Percentiles rank a stretch among this genome's conserved stretches.
Evolutionary conservation across 1,140 invertebrate genomes (phyloP).

Genomic region (Plutomurus gul): DNA sequence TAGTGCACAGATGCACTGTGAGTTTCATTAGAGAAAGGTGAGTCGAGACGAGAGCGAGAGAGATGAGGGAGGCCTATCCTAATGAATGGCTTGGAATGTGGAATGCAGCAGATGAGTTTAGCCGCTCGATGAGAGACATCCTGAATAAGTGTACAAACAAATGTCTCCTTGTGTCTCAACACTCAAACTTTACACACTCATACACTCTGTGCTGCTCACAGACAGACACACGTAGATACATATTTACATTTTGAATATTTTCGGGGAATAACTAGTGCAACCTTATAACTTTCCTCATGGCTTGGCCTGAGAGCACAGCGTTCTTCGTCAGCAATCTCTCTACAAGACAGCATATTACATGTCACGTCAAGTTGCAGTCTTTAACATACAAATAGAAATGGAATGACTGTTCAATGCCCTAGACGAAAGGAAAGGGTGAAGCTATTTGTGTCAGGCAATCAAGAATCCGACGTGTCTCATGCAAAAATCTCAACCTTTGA

Average conservation of each 20-base stretch:
- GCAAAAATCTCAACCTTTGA: conserved; percentile 35
- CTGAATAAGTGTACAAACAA: conserved; percentile 35
- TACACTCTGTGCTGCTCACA: neutral
- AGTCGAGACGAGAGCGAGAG: neutral
- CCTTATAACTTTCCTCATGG: neutral
- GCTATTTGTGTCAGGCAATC: conserved; percentile 42
- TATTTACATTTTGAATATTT: neutral
- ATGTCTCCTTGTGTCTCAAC: conserved; percentile 30
- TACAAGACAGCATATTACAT: neutral
- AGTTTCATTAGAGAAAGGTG: conserved; percentile 19
- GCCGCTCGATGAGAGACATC: conserved; percentile 28
- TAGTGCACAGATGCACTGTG: neutral
- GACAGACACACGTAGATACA: neutral
- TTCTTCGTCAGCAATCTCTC: no score
- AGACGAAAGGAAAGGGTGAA: neutral
- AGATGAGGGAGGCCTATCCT: conserved; percentile 17
- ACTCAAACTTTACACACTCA: neutral
- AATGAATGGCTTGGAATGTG: conserved; percentile 23
- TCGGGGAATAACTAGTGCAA: neutral
- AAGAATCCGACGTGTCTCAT: conserved; percentile 34
- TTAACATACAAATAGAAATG: neutral
- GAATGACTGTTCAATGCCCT: neutral
- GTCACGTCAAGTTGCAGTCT: neutral
- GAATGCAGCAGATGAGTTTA: conserved; percentile 26
- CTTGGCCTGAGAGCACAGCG: no score